A percentile compares a stretch with the other conserved stretches of the same genome.
Evolutionary conservation across 2,797 vertebrate genomes (phyloP).

Genomic region (Scolopax bukidnonensis): DNA sequence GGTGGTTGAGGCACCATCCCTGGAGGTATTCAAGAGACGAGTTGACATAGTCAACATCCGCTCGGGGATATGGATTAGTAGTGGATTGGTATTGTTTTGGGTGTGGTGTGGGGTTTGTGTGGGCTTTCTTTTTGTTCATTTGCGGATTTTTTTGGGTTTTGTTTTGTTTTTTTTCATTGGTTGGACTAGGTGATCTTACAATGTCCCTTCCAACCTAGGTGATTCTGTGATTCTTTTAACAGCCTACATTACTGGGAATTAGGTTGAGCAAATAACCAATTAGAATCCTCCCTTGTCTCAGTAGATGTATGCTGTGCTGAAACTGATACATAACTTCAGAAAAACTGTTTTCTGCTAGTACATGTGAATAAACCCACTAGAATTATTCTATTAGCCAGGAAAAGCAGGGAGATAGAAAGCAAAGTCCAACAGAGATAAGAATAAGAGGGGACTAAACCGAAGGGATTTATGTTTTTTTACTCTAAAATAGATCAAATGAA

Average conservation of each 20-base stretch:
- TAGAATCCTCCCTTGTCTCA: not conserved
- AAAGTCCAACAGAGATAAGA: not conserved
- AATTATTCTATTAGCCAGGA: not conserved
- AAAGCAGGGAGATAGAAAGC: not conserved
- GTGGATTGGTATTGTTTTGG: no score
- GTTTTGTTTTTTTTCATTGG: no score
- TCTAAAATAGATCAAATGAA: not conserved
- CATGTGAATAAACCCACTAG: not conserved
- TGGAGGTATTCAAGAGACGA: no score
- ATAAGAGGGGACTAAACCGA: not conserved
- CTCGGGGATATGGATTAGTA: no score
- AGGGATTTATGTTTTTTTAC: not conserved
- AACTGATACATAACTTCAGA: not conserved
- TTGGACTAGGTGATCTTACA: no score
- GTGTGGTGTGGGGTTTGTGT: no score
- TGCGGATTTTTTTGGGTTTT: no score
- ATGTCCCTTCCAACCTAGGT: no score
- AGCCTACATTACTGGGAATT: not conserved
- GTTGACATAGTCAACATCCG: no score
- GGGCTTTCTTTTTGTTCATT: no score
- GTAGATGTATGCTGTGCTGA: not conserved
- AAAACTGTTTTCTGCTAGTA: not conserved
- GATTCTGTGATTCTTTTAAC: not conserved
- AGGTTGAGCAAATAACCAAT: not conserved
- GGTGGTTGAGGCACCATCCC: no score